A percentile compares a stretch with the other conserved stretches of the same genome.
Evolutionary conservation across 2,797 vertebrate species (phyloP).

Genomic region (Uromys caudimaculatus): DNA sequence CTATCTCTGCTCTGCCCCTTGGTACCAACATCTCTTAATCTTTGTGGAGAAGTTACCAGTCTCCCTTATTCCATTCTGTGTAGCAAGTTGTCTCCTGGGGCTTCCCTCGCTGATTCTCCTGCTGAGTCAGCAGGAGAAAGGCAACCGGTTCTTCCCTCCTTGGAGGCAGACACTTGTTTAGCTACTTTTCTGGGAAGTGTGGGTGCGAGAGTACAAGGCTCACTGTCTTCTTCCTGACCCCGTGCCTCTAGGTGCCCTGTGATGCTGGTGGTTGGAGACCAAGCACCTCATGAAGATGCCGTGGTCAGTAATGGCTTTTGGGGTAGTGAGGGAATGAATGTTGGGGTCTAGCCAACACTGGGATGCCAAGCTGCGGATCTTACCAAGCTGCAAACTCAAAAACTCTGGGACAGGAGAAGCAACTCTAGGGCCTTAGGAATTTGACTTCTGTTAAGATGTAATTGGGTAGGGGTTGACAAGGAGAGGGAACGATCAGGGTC

Average conservation of each 20-base stretch:
- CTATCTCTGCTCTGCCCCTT: background rate
- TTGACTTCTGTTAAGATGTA: slow-evolving; percentile 30
- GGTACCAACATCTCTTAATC: background rate
- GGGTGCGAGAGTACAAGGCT: background rate
- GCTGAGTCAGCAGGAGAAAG: background rate
- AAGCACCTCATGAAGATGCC: slow-evolving; percentile 94
- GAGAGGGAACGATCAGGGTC: background rate
- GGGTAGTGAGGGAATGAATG: background rate
- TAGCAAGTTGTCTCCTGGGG: background rate
- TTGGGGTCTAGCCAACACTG: background rate
- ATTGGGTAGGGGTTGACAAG: background rate
- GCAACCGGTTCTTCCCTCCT: background rate
- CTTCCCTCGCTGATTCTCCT: background rate
- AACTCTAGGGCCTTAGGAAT: slow-evolving; percentile 13
- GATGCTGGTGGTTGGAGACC: slow-evolving; percentile 95
- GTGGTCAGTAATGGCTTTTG: slow-evolving; percentile 88
- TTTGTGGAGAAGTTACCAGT: slow-evolving; percentile 21
- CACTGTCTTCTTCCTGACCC: background rate
- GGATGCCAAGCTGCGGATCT: background rate
- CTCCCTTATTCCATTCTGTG: background rate
- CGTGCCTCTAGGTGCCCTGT: slow-evolving; percentile 91
- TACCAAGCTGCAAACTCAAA: slow-evolving; percentile 18
- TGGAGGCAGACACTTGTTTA: background rate
- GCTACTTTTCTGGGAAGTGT: background rate
- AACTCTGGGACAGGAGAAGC: slow-evolving; percentile 15